Conservation (phyloP, 2,888 invertebrate species). For the Apantesis nais region DNA sequence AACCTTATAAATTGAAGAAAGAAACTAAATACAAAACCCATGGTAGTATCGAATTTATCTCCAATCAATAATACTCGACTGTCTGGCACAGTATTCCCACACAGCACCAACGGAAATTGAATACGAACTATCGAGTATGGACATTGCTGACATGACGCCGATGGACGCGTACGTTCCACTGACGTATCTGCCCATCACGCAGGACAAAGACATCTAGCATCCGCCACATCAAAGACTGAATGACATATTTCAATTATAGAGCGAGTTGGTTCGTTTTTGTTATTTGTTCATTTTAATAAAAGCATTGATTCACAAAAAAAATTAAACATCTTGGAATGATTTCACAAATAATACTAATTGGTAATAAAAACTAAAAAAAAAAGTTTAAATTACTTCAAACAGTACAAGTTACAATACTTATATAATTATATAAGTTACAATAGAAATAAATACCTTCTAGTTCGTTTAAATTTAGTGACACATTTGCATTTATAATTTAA, state of each 20-base stretch:
- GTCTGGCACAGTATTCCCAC: slow-evolving; percentile 56
- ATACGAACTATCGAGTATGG: slow-evolving; percentile 67
- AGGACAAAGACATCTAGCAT: slow-evolving; percentile 69
- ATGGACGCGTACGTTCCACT: slow-evolving; percentile 59
- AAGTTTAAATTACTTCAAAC: too few species aligned
- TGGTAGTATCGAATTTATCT: slow-evolving; percentile 51
- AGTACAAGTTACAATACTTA: too few species aligned
- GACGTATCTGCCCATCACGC: slow-evolving; percentile 65
- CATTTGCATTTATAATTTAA: too few species aligned
- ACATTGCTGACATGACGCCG: slow-evolving; percentile 58
- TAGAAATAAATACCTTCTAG: too few species aligned
- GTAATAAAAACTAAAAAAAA: too few species aligned
- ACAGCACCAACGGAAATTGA: slow-evolving; percentile 71
- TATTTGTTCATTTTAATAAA: background rate
- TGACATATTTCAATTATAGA: slow-evolving; percentile 55
- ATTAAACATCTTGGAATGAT: background rate
- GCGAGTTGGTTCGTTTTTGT: background rate
- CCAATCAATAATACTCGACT: slow-evolving; percentile 57
- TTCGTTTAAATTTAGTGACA: too few species aligned
- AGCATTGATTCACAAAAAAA: background rate
- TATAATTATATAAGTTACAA: too few species aligned
- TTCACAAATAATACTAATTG: background rate
- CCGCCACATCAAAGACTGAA: slow-evolving; percentile 58
- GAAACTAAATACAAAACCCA: slow-evolving; percentile 23
- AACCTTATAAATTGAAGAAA: background rate